Conservation (phyloP, 2,113 vertebrate genomes). For the Vidua chalybeata region DNA sequence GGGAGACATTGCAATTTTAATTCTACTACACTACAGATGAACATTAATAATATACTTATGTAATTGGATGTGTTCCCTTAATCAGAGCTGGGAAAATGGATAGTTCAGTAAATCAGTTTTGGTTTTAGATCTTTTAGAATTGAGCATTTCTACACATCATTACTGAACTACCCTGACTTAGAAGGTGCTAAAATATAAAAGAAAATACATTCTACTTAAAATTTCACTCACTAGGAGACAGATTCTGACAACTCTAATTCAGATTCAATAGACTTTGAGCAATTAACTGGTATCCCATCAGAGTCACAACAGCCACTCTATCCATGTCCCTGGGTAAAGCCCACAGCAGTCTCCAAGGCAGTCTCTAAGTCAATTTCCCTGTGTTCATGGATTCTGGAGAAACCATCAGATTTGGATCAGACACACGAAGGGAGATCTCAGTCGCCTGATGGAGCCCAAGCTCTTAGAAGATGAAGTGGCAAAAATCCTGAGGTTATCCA, state of each 20-base stretch:
- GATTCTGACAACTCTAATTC: neutral
- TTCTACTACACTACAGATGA: slow-evolving; percentile 61
- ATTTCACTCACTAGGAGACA: neutral
- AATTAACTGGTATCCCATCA: neutral
- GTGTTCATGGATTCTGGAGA: neutral
- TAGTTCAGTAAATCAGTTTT: slow-evolving; percentile 50
- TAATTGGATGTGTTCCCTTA: slow-evolving; percentile 61
- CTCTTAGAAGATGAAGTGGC: neutral
- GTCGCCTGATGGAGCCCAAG: neutral
- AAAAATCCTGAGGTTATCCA: neutral
- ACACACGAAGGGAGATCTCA: neutral
- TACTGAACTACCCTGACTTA: neutral
- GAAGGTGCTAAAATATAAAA: neutral
- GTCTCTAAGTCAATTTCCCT: neutral
- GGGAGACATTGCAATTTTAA: slow-evolving; percentile 66
- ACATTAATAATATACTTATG: slow-evolving; percentile 63
- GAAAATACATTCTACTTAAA: neutral
- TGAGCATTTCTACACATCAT: neutral
- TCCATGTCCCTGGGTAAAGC: neutral
- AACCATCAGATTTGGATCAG: rapidly evolving
- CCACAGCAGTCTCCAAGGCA: neutral
- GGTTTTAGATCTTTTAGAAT: slow-evolving; percentile 2
- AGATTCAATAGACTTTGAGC: neutral
- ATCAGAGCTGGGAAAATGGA: slow-evolving; percentile 59
- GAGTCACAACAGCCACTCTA: neutral